These are phyloP conservation scores for Drosophila affinis DNA, from an alignment of 2,888 invertebrate genomes.

Conservation along the genomic window DNA sequence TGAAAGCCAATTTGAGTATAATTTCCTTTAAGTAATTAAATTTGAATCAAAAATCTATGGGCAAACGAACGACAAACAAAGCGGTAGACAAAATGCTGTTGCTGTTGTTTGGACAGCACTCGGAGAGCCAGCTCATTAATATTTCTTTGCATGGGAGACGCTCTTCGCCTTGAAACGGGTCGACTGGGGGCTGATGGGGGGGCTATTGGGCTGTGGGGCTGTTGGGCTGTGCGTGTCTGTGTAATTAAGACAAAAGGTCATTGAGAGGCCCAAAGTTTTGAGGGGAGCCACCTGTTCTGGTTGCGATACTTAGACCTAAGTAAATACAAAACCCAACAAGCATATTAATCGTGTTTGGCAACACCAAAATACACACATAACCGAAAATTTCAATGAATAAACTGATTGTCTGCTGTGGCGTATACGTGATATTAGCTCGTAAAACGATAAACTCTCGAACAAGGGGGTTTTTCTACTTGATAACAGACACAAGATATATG, in stretches of 20 bases:
- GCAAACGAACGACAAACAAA: conserved; percentile 33
- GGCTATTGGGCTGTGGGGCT: conserved; percentile 3
- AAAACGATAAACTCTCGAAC: neutral
- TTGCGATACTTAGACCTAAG: conserved; percentile 20
- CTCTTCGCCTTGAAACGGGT: conserved; percentile 39
- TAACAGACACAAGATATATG: neutral
- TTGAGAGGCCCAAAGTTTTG: conserved; percentile 1
- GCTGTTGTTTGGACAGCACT: conserved; percentile 36
- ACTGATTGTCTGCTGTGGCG: conserved; percentile 8
- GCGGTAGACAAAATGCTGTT: conserved; percentile 16
- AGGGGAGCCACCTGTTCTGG: conserved; percentile 15
- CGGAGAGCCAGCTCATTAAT: conserved; percentile 45
- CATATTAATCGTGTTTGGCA: conserved; percentile 45
- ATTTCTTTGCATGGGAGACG: conserved; percentile 38
- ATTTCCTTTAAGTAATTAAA: conserved; percentile 61
- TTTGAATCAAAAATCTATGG: conserved; percentile 51
- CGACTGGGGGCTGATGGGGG: conserved; percentile 1
- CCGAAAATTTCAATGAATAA: conserved; percentile 24
- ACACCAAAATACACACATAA: conserved; percentile 7
- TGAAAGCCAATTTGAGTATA: conserved; percentile 54
- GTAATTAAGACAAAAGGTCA: conserved; percentile 54
- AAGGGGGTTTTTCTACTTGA: neutral
- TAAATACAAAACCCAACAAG: conserved; percentile 32
- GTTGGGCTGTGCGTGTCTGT: conserved; percentile 4
- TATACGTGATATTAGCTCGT: conserved; percentile 20